Evolutionary conservation across 2,797 vertebrate genomes (phyloP).

Genomic region (Leucoraja ocellata): DNA sequence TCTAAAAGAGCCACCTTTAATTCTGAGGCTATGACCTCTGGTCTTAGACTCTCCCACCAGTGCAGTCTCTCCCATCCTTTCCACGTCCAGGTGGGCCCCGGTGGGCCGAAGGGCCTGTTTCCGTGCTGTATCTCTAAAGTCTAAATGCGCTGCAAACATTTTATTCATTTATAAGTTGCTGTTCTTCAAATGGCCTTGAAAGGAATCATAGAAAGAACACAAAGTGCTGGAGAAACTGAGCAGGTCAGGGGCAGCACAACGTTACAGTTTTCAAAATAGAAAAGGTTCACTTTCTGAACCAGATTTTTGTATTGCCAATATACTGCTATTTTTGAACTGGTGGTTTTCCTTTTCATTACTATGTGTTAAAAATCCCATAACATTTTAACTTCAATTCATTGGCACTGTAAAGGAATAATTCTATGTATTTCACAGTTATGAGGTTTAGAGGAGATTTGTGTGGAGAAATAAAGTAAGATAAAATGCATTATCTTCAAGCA

Average conservation of each 20-base stretch:
- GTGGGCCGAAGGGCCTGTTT: too few species aligned
- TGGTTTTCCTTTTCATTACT: neutral
- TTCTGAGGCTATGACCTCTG: too few species aligned
- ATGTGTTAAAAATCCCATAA: neutral
- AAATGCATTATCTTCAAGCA: neutral
- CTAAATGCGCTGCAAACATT: neutral
- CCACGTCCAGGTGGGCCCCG: too few species aligned
- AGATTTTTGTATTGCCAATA: neutral
- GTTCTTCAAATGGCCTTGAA: neutral
- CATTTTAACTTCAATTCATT: neutral
- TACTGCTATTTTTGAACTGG: neutral
- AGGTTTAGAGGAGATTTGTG: neutral
- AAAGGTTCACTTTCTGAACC: neutral
- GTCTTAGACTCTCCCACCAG: too few species aligned
- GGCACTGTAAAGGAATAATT: neutral
- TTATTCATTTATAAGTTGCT: neutral
- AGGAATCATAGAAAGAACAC: neutral
- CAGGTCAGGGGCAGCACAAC: too few species aligned
- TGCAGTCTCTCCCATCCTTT: too few species aligned
- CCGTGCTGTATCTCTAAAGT: neutral
- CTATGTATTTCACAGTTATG: neutral
- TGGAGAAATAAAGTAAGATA: neutral
- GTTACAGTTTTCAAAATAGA: neutral
- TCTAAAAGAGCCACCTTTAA: too few species aligned
- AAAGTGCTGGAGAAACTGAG: too few species aligned